phyloP scores from a whole-genome alignment of 1,140 invertebrate species.

The Pseudomyrmex sp. region DNA sequence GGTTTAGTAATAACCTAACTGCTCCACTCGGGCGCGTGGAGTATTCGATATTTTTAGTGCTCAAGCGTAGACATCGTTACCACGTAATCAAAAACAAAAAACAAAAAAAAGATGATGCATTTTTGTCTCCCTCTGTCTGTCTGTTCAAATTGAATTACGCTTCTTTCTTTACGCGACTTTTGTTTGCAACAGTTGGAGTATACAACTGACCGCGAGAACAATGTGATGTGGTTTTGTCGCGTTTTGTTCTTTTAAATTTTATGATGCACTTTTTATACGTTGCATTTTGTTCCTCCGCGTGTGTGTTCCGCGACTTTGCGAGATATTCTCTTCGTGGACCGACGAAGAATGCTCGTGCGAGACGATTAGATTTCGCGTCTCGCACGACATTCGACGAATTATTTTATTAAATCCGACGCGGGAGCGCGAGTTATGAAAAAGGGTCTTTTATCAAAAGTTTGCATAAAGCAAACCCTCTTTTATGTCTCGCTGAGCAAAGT shows the following conservation, averaged over 20 bases:
- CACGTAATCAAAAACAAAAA: conserved; percentile 51
- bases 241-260: conserved; percentile 18
- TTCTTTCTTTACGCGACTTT: not conserved
- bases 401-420: conserved; percentile 11
- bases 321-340: not conserved
- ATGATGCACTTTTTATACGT: conserved; percentile 22
- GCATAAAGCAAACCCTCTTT: conserved; percentile 23
- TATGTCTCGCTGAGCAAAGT: conserved; percentile 15
- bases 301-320: conserved; percentile 34
- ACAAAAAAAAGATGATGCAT: not conserved
- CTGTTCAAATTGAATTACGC: conserved; percentile 15
- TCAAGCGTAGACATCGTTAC: conserved; percentile 50
- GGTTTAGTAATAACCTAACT: conserved; percentile 10
- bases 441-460: conserved; percentile 21
- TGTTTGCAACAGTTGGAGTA: no score
- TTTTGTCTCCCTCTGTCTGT: conserved; percentile 5
- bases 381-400: conserved; percentile 39
- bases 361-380: conserved; percentile 1
- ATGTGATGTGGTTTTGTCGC: conserved; percentile 23
- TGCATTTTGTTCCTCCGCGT: conserved; percentile 2
- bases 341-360: conserved; percentile 32
- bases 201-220: not conserved
- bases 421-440: conserved; percentile 5
- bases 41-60: conserved; percentile 38
- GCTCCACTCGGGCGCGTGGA: conserved; percentile 2